These are phyloP conservation scores for Stomorhina lunata DNA, from an alignment of 2,888 invertebrate genomes.

Conservation along the genomic window DNA sequence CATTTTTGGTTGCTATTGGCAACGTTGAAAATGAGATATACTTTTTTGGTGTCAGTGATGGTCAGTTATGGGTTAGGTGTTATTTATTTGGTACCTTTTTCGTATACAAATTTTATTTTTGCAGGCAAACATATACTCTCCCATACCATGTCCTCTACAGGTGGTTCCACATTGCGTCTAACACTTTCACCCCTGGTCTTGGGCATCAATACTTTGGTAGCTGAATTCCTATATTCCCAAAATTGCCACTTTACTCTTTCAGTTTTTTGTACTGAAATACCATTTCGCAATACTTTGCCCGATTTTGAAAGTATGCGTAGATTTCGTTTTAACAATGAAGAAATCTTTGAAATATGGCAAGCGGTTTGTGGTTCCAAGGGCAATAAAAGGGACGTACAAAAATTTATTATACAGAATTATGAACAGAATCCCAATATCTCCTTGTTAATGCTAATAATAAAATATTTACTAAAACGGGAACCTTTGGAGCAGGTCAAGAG, in stretches of 20 bases:
- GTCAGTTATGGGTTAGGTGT: background rate
- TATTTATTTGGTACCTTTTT: no score
- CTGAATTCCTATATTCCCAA: slow-evolving; percentile 78
- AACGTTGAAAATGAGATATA: background rate
- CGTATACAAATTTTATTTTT: no score
- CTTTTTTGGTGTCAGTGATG: background rate
- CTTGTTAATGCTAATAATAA: slow-evolving; percentile 68
- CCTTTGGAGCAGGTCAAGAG: slow-evolving; percentile 30
- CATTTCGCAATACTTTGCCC: slow-evolving; percentile 76
- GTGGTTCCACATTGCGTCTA: slow-evolving; percentile 68
- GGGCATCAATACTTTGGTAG: slow-evolving; percentile 77
- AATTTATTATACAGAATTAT: slow-evolving; percentile 66
- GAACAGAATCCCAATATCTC: slow-evolving; percentile 62
- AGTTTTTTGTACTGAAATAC: slow-evolving; percentile 78
- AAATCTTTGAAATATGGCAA: slow-evolving; percentile 74
- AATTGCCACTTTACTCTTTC: slow-evolving; percentile 79
- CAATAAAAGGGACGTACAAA: slow-evolving; percentile 52
- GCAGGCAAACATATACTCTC: slow-evolving; percentile 73
- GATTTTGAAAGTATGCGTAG: slow-evolving; percentile 73
- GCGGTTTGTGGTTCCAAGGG: slow-evolving; percentile 68
- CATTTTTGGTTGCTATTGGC: slow-evolving; percentile 36
- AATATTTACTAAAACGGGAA: slow-evolving; percentile 56
- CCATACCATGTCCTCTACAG: slow-evolving; percentile 65
- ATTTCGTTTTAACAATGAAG: slow-evolving; percentile 75
- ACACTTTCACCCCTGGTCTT: slow-evolving; percentile 74